phyloP scores from a whole-genome alignment of 2,113 vertebrate species.

The Genyomyrus donnyi region DNA sequence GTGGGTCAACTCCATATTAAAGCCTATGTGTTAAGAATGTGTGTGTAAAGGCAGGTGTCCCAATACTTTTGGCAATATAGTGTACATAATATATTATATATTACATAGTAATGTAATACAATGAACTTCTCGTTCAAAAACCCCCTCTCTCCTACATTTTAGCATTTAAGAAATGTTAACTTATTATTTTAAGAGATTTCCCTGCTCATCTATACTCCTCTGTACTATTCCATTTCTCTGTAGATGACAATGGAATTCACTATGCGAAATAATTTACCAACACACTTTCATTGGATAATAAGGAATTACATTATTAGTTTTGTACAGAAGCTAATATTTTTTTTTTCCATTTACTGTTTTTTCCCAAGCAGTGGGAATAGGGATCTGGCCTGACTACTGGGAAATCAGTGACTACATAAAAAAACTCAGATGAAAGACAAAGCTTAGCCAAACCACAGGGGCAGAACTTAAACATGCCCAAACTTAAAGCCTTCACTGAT shows the following conservation, averaged over 20 bases:
- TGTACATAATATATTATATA: too few relatives aligned
- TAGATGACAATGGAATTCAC: background rate
- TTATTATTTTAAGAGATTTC: background rate
- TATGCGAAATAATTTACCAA: background rate
- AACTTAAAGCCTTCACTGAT: background rate
- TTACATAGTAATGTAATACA: background rate
- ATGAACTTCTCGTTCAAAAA: background rate
- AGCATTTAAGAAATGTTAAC: background rate
- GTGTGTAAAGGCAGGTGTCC: too few relatives aligned
- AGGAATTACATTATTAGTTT: background rate
- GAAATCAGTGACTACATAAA: background rate
- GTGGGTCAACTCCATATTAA: too few relatives aligned
- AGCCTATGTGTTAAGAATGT: too few relatives aligned
- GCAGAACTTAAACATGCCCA: slow-evolving; percentile 5
- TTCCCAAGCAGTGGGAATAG: background rate
- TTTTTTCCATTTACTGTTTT: background rate
- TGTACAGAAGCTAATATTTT: background rate
- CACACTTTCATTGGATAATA: background rate
- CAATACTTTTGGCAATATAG: too few relatives aligned
- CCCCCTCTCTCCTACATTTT: background rate
- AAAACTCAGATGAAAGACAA: background rate
- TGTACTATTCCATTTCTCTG: background rate
- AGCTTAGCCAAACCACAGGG: background rate
- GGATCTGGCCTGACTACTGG: background rate
- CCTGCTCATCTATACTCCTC: background rate